Percentiles rank a stretch among this genome's conserved stretches.
Evolutionary conservation across 2,113 vertebrate species (phyloP).

Genomic region (Leptodactylus fuscus): DNA sequence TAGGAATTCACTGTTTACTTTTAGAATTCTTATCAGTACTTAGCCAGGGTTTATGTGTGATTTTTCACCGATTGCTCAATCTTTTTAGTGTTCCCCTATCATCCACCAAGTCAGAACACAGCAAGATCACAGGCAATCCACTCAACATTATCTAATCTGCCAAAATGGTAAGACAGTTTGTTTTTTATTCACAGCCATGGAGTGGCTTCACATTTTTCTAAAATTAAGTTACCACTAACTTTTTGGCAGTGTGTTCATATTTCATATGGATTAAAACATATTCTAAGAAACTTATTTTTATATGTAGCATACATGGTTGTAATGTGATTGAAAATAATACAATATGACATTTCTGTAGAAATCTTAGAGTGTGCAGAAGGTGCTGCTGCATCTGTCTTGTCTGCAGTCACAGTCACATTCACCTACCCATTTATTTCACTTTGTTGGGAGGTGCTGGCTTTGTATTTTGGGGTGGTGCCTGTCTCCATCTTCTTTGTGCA

Average conservation of each 20-base stretch:
- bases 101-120: conserved; percentile 76
- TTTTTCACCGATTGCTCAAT: conserved; percentile 81
- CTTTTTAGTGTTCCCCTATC: conserved; percentile 70
- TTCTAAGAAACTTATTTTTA: no score
- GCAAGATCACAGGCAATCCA: conserved; percentile 73
- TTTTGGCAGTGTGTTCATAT: not conserved
- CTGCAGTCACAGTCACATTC: no score
- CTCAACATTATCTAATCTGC: conserved; percentile 73
- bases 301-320: no score
- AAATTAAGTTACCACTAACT: not conserved
- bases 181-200: conserved; percentile 62
- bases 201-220: conserved; percentile 55
- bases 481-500: no score
- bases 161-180: conserved; percentile 63
- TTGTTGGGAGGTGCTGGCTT: no score
- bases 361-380: no score
- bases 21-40: conserved; percentile 84
- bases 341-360: no score
- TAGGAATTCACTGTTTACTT: conserved; percentile 85
- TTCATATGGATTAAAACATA: not conserved
- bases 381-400: no score
- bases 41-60: conserved; percentile 82
- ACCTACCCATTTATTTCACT: no score
- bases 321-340: no score
- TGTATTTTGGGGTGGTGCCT: no score